Evolutionary conservation across 2,797 vertebrate species (phyloP).

Genomic region (Amblyraja radiata): DNA sequence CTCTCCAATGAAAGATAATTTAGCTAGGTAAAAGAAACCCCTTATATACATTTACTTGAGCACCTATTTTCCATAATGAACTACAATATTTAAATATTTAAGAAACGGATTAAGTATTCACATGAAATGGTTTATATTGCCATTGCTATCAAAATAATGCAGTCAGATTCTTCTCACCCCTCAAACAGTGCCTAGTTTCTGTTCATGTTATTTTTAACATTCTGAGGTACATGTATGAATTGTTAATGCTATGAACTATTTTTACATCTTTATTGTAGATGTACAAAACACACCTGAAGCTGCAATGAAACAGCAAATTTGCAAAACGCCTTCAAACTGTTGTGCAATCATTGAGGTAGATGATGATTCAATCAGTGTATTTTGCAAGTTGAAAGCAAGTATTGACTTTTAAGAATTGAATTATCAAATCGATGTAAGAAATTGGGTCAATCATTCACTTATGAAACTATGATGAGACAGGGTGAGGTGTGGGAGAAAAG

Average conservation of each 20-base stretch:
- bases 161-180: constrained; percentile 7
- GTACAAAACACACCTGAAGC: background rate
- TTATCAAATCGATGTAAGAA: background rate
- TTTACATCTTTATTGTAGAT: background rate
- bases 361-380: constrained; percentile 22
- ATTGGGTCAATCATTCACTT: background rate
- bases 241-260: background rate
- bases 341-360: constrained; percentile 29
- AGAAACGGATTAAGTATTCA: background rate
- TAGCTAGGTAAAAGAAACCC: background rate
- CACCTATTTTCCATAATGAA: background rate
- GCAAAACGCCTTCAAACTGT: constrained; percentile 2
- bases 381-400: constrained; percentile 13
- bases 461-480: background rate
- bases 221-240: background rate
- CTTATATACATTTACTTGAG: background rate
- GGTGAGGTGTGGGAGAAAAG: background rate
- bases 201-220: constrained; percentile 11
- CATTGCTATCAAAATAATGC: background rate
- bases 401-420: constrained; percentile 29
- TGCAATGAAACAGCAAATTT: background rate
- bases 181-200: constrained; percentile 21
- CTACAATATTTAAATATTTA: background rate
- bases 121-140: background rate
- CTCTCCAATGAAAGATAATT: background rate